Conservation (phyloP, 2,888 invertebrate genomes). For the Tineola bisselliella region DNA sequence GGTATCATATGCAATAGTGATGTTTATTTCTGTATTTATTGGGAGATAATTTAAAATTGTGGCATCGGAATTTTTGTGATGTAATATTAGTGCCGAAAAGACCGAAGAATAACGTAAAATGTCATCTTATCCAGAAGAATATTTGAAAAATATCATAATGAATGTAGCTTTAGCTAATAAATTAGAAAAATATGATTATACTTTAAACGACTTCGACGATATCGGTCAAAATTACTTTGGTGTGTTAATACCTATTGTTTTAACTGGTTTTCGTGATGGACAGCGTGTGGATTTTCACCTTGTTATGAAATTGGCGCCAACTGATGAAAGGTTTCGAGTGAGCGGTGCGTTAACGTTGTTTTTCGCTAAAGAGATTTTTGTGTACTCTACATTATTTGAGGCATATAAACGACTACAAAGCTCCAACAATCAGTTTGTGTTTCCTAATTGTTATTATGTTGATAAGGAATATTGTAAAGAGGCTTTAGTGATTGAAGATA, state of each 20-base stretch:
- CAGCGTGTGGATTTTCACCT: conserved; percentile 25
- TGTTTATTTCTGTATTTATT: not conserved
- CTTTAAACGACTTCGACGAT: conserved; percentile 1
- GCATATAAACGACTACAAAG: conserved; percentile 32
- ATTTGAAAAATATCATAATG: not conserved
- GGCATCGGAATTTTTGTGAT: not conserved
- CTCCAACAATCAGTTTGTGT: conserved; percentile 13
- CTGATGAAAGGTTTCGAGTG: conserved; percentile 43
- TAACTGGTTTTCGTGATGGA: conserved; percentile 26
- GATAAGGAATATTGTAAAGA: conserved; percentile 42
- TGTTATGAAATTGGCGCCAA: conserved; percentile 51
- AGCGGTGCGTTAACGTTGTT: conserved; percentile 48
- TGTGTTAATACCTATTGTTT: conserved; percentile 36
- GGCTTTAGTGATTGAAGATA: conserved; percentile 43
- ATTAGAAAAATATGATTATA: not conserved
- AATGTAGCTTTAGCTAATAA: not conserved
- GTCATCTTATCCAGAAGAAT: not conserved
- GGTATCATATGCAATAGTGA: not conserved
- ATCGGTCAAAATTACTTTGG: conserved; percentile 57
- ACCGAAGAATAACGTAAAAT: not conserved
- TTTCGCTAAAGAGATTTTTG: conserved; percentile 46
- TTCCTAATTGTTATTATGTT: conserved; percentile 38
- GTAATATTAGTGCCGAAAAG: not conserved
- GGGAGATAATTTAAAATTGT: not conserved
- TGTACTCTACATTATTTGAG: conserved; percentile 36